phyloP scores from a whole-genome alignment of 2,888 invertebrate species.

The Pseudoips prasinana region DNA sequence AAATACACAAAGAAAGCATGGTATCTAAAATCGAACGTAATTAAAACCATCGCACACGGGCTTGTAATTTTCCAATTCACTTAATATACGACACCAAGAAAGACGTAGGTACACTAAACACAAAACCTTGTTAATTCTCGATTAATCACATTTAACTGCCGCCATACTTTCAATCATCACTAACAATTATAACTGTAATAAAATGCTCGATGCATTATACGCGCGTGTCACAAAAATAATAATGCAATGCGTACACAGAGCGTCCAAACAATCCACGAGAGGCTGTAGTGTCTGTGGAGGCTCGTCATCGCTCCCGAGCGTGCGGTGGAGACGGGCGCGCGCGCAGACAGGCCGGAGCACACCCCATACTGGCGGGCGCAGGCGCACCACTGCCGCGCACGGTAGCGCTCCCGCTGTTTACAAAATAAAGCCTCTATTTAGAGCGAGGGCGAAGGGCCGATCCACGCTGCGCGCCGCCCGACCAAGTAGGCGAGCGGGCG shows the following conservation, averaged over 20 bases:
- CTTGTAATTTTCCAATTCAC: no score
- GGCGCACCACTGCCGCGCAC: conserved; percentile 57
- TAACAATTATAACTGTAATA: background rate
- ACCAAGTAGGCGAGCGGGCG: conserved; percentile 78
- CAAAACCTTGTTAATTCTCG: no score
- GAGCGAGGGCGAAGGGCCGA: conserved; percentile 78
- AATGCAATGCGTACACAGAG: conserved; percentile 70
- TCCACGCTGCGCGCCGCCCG: conserved; percentile 69
- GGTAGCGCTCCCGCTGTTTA: conserved; percentile 77
- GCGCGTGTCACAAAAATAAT: conserved; percentile 38
- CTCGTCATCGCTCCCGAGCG: conserved; percentile 41
- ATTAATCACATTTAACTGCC: no score
- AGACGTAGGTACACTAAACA: no score
- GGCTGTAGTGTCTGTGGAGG: conserved; percentile 40
- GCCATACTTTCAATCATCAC: no score
- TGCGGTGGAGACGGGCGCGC: conserved; percentile 33
- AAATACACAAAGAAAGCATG: no score
- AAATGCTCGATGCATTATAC: conserved; percentile 8
- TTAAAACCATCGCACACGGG: no score
- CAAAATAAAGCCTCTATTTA: conserved; percentile 80
- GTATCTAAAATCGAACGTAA: no score
- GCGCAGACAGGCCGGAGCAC: conserved; percentile 47
- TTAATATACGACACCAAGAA: no score
- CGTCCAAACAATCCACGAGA: conserved; percentile 60
- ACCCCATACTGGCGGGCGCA: conserved; percentile 72